phyloP scores from a whole-genome alignment of 2,888 invertebrate species.

The Lycaena phlaeas region DNA sequence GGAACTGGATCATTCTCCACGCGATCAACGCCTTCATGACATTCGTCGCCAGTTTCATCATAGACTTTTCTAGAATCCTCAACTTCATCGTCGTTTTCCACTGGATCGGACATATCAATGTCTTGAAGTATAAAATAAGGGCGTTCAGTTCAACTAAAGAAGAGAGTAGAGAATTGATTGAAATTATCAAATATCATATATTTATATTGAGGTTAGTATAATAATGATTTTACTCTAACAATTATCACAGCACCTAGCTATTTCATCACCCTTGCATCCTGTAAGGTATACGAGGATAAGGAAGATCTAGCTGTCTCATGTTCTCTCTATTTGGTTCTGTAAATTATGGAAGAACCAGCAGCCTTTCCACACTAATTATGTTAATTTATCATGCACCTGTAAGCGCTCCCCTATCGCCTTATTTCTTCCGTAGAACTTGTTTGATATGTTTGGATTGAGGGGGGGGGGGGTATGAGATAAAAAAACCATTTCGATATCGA shows the following conservation, averaged over 20 bases:
- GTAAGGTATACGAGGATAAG: too few species aligned
- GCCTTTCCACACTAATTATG: too few species aligned
- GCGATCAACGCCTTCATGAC: not conserved
- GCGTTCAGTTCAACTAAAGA: not conserved
- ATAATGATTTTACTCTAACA: not conserved
- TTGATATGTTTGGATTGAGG: too few species aligned
- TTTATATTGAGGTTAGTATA: constrained; percentile 3
- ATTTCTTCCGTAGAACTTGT: too few species aligned
- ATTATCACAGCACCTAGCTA: too few species aligned
- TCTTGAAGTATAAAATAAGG: constrained; percentile 2
- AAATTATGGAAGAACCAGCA: too few species aligned
- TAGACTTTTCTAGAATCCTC: not conserved
- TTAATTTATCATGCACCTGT: too few species aligned
- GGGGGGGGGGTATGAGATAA: too few species aligned
- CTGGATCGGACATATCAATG: constrained; percentile 6
- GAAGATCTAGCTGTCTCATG: too few species aligned
- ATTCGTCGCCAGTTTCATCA: not conserved
- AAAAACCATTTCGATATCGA: too few species aligned
- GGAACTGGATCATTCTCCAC: constrained; percentile 2
- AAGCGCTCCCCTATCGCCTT: too few species aligned
- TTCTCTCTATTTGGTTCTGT: too few species aligned
- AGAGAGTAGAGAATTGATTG: not conserved
- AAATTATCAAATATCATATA: constrained; percentile 3
- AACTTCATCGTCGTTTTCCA: constrained; percentile 5
- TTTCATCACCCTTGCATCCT: not conserved